phyloP scores from a whole-genome alignment of 2,888 invertebrate genomes.

The Zelleria hepariella region DNA sequence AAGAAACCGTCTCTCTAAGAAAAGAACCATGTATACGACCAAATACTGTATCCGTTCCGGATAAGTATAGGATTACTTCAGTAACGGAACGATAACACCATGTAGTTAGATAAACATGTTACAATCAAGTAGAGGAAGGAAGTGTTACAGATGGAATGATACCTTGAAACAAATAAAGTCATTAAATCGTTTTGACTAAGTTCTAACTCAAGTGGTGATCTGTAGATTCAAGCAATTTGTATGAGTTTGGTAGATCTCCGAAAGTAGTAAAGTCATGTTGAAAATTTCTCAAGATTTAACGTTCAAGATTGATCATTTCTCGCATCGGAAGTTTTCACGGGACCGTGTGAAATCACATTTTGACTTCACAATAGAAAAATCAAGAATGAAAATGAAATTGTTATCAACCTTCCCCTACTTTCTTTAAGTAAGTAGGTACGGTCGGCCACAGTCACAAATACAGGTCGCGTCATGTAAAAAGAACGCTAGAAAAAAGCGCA shows the following conservation, averaged over 20 bases:
- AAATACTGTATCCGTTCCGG: no score
- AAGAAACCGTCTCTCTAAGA: no score
- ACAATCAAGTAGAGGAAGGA: background rate
- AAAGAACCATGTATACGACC: no score
- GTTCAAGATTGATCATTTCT: background rate
- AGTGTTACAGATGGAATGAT: background rate
- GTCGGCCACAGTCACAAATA: no score
- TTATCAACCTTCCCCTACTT: no score
- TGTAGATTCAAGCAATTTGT: background rate
- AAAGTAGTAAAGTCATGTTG: background rate
- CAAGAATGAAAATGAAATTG: constrained; percentile 24
- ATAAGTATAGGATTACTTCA: no score
- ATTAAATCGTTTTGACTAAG: background rate
- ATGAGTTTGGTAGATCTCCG: background rate
- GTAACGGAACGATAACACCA: no score
- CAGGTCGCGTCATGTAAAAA: no score
- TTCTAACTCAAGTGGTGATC: background rate
- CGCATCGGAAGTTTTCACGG: constrained; percentile 17
- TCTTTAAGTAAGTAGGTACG: no score
- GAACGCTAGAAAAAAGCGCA: no score
- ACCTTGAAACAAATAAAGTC: background rate
- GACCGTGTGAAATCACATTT: constrained; percentile 23
- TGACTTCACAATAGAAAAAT: constrained; percentile 30
- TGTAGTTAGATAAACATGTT: no score
- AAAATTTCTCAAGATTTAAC: background rate